Evolutionary conservation across 2,797 vertebrate species (phyloP).

Genomic region (Mus spretus): DNA sequence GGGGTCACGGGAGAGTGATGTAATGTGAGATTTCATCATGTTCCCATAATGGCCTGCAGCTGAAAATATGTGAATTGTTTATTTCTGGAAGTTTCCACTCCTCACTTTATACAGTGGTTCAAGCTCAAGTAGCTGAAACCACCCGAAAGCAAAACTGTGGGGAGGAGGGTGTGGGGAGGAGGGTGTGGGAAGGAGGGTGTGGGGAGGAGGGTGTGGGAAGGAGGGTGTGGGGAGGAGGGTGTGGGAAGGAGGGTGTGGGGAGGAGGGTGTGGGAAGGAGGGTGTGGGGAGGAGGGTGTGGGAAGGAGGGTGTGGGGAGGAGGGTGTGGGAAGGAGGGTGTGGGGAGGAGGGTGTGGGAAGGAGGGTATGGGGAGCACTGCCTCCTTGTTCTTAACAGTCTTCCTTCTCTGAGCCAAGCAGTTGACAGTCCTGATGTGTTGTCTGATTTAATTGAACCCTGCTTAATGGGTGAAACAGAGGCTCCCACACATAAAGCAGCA

Average conservation of each 20-base stretch:
- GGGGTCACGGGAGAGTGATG: not conserved
- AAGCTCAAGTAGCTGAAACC: not conserved
- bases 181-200: no score
- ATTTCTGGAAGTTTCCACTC: constrained; percentile 28
- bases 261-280: no score
- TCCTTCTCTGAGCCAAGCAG: not conserved
- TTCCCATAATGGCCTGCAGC: not conserved
- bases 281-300: no score
- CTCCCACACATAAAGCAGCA: not conserved
- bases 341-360: no score
- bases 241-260: not conserved
- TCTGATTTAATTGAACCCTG: not conserved
- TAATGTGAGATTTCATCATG: not conserved
- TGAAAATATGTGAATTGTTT: not conserved
- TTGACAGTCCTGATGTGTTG: not conserved
- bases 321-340: no score
- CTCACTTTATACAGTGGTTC: not conserved
- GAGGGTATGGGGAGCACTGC: accelerated
- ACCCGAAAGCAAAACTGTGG: not conserved
- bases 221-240: no score
- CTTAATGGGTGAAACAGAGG: not conserved
- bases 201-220: no score
- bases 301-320: no score
- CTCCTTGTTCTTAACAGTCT: not conserved
- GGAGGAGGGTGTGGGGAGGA: not conserved